Percentiles rank a stretch among this genome's conserved stretches.
Conservation (phyloP, 1,140 invertebrate genomes). For the Saccostrea echinata region DNA sequence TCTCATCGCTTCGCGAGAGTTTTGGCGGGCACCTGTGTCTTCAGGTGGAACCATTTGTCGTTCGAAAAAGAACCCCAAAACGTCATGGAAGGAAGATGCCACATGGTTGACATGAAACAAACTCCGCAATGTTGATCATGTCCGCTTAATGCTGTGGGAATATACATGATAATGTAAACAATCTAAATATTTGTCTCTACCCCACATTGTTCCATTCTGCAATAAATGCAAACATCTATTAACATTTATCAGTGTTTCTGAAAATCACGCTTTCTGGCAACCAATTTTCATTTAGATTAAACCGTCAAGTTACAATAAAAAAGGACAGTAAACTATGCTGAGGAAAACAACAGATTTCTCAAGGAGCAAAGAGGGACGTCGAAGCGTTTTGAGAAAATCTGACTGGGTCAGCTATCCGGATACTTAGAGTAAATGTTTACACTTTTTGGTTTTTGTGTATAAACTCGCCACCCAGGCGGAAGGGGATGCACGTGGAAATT, state of each 20-base stretch:
- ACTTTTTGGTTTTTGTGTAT: slow-evolving; percentile 35
- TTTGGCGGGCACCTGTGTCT: slow-evolving; percentile 32
- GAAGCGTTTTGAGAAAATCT: background rate
- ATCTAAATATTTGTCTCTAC: background rate
- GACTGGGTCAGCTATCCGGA: slow-evolving; percentile 32
- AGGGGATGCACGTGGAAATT: slow-evolving; percentile 37
- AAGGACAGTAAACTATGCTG: background rate
- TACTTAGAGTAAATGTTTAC: slow-evolving; percentile 33
- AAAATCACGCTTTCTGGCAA: background rate
- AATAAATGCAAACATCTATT: slow-evolving; percentile 8
- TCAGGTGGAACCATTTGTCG: slow-evolving; percentile 35
- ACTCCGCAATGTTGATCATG: background rate
- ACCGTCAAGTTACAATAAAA: background rate
- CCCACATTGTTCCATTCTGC: background rate
- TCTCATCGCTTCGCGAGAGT: slow-evolving; percentile 15
- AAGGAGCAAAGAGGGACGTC: background rate
- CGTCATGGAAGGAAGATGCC: slow-evolving; percentile 24
- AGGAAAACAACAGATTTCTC: background rate
- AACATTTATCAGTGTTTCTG: background rate
- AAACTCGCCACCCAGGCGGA: slow-evolving; percentile 36
- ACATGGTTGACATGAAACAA: background rate
- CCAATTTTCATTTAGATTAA: slow-evolving; percentile 2
- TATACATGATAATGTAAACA: slow-evolving; percentile 16
- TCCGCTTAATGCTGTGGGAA: slow-evolving; percentile 26
- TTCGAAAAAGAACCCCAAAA: background rate